Base-by-base conservation (phyloP, 1,140 invertebrate species). In the Heliconius eleuchia region DNA sequence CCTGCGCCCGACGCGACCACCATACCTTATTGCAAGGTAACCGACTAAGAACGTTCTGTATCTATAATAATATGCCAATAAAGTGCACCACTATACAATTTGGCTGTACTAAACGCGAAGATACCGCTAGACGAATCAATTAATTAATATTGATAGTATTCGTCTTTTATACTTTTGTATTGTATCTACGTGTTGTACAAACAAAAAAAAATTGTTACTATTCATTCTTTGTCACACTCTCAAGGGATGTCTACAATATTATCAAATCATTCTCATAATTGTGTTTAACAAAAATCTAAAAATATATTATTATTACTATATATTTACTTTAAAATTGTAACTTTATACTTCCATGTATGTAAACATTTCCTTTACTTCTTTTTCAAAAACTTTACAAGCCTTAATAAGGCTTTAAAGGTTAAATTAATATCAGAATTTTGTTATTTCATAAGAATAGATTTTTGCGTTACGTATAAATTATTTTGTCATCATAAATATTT, bases 21-120 rank as follows among this genome's bases (percentile, higher is more conserved):
- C 91, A 92, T 93, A 92, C 90, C 78, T 89, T 91, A 92, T 88
- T 91, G 90, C 91, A 93, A 92, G 90, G 90, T 91, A 86, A 92
- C 92, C 87, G 75, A 88, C 87, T 92, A 83, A 82, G 84, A 88
- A 90, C 82, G 88, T 77, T 85, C 81, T 80, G 86, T 82, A 78
- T 66, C 72, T 74, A 79, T 50, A 85, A 83, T 84, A 77, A 77
- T 82, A 66, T 66, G 34, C 82, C 81, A 85, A 86, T 84, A 73
- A 88, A 90, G 84, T 84, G 81, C 88, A 90, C 80, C 78, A 87
- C 91, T 83, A 82, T 82, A 80, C 83, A 89, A 92, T 85, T 93
- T 83, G 86, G 91, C 75, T 85, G 89, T 71, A 83, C 87, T 91
- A 81, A 80, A 83, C 85, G 82, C 82, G 84, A 88, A 73, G 80